Percentiles rank a stretch among this genome's conserved stretches.
These are phyloP conservation scores for Meiosimyza platycephala DNA, from an alignment of 2,888 invertebrate species.

Conservation along the genomic window DNA sequence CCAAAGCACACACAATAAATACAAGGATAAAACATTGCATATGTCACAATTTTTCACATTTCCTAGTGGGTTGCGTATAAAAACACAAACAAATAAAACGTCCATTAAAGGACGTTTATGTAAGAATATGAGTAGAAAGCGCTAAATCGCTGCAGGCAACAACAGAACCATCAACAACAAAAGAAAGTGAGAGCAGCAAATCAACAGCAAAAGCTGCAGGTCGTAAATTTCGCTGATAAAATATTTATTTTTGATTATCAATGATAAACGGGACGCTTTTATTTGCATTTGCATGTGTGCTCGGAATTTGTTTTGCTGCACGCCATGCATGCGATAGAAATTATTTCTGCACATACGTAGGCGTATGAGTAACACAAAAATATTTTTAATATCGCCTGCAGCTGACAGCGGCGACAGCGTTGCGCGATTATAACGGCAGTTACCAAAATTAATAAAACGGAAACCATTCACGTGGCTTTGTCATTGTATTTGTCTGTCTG, in stretches of 20 bases:
- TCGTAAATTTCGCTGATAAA: constrained; percentile 14
- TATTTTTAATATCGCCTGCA: constrained; percentile 20
- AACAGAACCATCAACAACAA: background rate
- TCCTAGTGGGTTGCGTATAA: no score
- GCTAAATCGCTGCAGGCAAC: background rate
- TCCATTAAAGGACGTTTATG: background rate
- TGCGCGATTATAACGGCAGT: constrained; percentile 48
- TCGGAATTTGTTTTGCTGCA: background rate
- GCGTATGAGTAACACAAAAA: constrained; percentile 53
- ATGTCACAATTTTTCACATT: no score
- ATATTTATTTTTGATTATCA: constrained; percentile 9
- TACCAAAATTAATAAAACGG: constrained; percentile 60
- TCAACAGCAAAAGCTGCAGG: background rate
- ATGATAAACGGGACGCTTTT: no score
- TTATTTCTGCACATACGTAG: constrained; percentile 11
- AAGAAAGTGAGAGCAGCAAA: background rate
- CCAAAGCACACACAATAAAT: no score
- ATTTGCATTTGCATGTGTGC: background rate
- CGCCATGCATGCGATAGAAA: background rate
- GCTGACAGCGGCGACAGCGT: constrained; percentile 6
- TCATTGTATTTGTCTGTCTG: background rate
- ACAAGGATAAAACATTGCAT: no score
- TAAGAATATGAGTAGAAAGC: background rate
- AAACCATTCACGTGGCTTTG: constrained; percentile 35
- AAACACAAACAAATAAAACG: background rate